Evolutionary conservation across 2,888 invertebrate species (phyloP), one percentile per base, ranked within the genome.

Genomic region (Lucinisca nassula): DNA sequence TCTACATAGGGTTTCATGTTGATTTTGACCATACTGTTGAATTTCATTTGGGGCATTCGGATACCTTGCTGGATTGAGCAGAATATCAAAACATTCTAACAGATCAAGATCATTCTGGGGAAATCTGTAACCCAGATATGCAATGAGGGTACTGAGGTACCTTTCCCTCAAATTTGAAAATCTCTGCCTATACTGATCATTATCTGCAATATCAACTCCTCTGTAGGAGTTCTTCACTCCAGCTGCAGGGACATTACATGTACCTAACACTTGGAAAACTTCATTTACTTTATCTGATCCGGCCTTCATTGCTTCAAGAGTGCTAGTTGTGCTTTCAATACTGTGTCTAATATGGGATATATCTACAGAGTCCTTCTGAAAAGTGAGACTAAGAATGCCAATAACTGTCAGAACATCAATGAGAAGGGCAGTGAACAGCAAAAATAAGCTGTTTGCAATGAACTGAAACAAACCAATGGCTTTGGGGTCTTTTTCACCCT

Each of bases 11-110:
- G 1, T 6, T 27, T 80, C 37, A 0, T 74, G 38, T 27, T 83
- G 77, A 1, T 79, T 74, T 17, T 14, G 70, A 14, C 79, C 85
- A 87, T 79, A 82, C 24, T 79, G n/a, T 12, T 24, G 45, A 17
- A 84, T 32, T 51, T 61, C 45, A 17, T 24, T 49, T 51, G 0
- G n/a, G 17, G 49, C 21, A 12, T 82, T 74, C 17, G 86, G 85
- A 38, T 87, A 89, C 35, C 83, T 75, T 74, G 32, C 72, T 45
- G 84, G 89, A 38, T 89, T 87, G 0, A 82, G n/a, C 0, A 84
- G 12, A n/a, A 30, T 79, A 58, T 86, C 86, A 45, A 86, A 70
- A 17, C n/a, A 79, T 70, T 86, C 82, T 10, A 86, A 37, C 6
- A 32, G 35, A 14, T 82, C 38, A 17, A 83, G 73, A 38, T 79